A percentile compares a stretch with the other conserved stretches of the same genome.
Evolutionary conservation across 2,888 invertebrate species (phyloP).

Genomic region (Orthosia gracilis): DNA sequence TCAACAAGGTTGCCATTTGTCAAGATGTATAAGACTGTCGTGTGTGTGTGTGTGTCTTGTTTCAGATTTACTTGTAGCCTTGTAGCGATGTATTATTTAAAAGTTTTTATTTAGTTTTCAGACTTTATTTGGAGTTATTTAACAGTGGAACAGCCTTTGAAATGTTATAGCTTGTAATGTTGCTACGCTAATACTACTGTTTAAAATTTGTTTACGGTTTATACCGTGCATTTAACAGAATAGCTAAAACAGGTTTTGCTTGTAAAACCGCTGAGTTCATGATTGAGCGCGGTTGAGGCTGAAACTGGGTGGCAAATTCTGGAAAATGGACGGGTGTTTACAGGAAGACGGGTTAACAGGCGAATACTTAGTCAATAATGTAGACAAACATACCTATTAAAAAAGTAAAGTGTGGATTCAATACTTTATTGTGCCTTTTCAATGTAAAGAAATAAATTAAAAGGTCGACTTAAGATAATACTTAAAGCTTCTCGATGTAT

Average conservation of each 20-base stretch:
- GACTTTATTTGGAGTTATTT: not conserved
- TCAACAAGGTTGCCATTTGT: not conserved
- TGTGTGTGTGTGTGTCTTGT: slow-evolving; percentile 70
- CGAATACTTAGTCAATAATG: too few relatives aligned
- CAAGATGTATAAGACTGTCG: slow-evolving; percentile 84
- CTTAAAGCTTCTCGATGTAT: not conserved
- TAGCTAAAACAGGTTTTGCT: too few relatives aligned
- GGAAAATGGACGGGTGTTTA: not conserved
- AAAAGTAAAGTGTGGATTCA: too few relatives aligned
- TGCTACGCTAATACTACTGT: too few relatives aligned
- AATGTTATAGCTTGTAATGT: too few relatives aligned
- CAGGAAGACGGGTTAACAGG: too few relatives aligned
- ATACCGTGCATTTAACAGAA: too few relatives aligned
- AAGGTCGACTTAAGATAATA: too few relatives aligned
- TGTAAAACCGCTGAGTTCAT: not conserved
- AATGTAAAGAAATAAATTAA: too few relatives aligned
- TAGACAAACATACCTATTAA: too few relatives aligned
- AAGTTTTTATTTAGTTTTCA: not conserved
- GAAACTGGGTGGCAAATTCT: not conserved
- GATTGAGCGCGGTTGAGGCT: slow-evolving; percentile 6
- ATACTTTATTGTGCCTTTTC: too few relatives aligned
- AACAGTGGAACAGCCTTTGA: not conserved
- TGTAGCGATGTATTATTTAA: not conserved
- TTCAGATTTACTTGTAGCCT: not conserved
- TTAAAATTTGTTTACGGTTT: too few relatives aligned